Evolutionary conservation across 1,140 invertebrate genomes (phyloP).

Genomic region (Drosophila equinoxialis): DNA sequence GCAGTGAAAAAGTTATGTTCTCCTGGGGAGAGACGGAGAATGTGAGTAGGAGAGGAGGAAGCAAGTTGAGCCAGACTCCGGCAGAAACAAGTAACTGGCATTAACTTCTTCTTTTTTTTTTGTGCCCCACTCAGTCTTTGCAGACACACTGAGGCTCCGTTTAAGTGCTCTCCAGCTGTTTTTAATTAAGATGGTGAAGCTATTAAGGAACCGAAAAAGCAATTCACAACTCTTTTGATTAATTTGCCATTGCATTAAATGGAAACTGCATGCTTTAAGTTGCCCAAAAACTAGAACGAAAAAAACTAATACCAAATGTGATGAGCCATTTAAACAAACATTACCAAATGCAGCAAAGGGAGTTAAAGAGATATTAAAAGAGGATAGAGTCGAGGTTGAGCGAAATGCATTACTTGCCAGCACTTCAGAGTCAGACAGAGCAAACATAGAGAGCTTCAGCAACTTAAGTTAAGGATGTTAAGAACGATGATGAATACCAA

Average conservation of each 20-base stretch:
- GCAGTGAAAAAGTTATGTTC: constrained; percentile 66
- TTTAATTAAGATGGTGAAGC: constrained; percentile 49
- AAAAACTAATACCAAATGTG: constrained; percentile 61
- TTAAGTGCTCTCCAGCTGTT: constrained; percentile 33
- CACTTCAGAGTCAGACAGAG: constrained; percentile 67
- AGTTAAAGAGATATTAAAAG: constrained; percentile 26
- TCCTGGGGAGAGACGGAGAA: neutral
- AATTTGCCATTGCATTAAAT: constrained; percentile 35
- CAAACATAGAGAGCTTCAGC: constrained; percentile 47
- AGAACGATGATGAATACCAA: constrained; percentile 21
- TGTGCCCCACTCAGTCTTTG: neutral
- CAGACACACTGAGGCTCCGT: constrained; percentile 19
- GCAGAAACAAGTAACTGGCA: constrained; percentile 28
- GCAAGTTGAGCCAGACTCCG: constrained; percentile 11
- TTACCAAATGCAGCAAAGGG: constrained; percentile 25
- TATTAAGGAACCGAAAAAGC: constrained; percentile 34
- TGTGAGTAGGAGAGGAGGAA: neutral
- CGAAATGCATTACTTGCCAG: constrained; percentile 56
- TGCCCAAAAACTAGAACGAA: neutral
- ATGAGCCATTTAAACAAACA: constrained; percentile 75
- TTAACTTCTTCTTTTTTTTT: constrained; percentile 39
- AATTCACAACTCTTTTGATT: constrained; percentile 54
- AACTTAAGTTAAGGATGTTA: constrained; percentile 58
- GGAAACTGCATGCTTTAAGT: constrained; percentile 65
- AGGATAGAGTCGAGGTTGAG: constrained; percentile 23